Base-by-base conservation (phyloP, 2,797 vertebrate genomes). In the Alcedo quadribrachys region DNA sequence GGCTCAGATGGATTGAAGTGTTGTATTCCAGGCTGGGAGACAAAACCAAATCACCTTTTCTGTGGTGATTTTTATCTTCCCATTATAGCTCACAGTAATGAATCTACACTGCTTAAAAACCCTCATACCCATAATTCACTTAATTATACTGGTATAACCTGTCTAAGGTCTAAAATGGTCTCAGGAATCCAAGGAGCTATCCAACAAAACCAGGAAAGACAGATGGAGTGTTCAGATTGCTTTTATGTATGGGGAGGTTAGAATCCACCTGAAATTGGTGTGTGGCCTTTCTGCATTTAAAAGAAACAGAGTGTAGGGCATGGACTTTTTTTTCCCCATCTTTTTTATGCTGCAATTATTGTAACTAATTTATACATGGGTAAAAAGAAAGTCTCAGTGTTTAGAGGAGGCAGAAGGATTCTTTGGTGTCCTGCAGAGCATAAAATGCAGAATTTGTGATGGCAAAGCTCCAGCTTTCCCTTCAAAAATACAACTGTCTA, bases 141-240 rank as follows among this genome's bases (percentile, higher is more conserved):
- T 94, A 93, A 96, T 95, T 96, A 86, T 50, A 92, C 93, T 75
- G 77, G 90, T 91, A 90, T 87, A 95, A 94, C 94, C 89, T 90
- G 87, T 92, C 60, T 74, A 58, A 75, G 57, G 45, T 90, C 57
- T 91, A 91, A 94, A 94, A 91, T 86, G 88, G 63, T 77, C 74
- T 88, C 68, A 90, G 78, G 91, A 95, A 84, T 93, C 75, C 45
- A 76, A 94, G 60, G 63, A 82, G 91, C 90, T 89, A 68, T 91
- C 94, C 91, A 91, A 57, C 77, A 86, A 84, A 85, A 94, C 42
- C 93, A 94, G 81, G 85, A 96, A 94, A 74, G 60, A 55, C 19
- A 85, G 91, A 92, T 82, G 24, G 75, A 12, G 18, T 65, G 30
- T 91, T 88, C 80, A 90, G 92, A 88, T 96, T 89, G 89, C 85